phyloP scores from a whole-genome alignment of 1,140 invertebrate species.

The Pachypeltis micranthus region DNA sequence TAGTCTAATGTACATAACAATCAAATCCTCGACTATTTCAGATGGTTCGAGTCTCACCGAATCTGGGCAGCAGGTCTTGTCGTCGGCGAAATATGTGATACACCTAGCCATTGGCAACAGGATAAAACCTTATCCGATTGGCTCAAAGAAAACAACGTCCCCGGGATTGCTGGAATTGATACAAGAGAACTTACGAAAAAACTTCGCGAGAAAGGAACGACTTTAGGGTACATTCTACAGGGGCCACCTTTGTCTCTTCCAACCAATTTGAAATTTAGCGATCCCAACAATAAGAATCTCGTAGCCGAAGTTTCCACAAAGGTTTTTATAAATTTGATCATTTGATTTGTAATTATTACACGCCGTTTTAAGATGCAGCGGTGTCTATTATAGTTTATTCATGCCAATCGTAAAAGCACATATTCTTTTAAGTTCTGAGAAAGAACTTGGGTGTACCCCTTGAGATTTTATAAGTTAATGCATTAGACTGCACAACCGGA shows the following conservation, averaged over 20 bases:
- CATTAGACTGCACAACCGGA: too few species aligned
- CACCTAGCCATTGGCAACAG: conserved; percentile 82
- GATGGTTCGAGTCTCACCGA: conserved; percentile 80
- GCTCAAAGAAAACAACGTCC: conserved; percentile 65
- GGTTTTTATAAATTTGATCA: too few species aligned
- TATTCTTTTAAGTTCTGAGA: too few species aligned
- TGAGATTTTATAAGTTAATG: too few species aligned
- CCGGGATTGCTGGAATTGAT: conserved; percentile 83
- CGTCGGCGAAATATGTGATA: conserved; percentile 76
- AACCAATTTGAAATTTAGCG: conserved; percentile 38
- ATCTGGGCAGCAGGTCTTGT: conserved; percentile 91
- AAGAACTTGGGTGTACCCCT: too few species aligned
- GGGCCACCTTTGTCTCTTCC: conserved; percentile 36
- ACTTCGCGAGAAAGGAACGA: conserved; percentile 69
- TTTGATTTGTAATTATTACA: too few species aligned
- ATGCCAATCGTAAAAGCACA: too few species aligned
- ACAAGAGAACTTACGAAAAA: conserved; percentile 79
- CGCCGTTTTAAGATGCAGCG: too few species aligned
- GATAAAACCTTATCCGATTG: conserved; percentile 66
- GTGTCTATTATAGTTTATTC: too few species aligned
- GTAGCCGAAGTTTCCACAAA: conserved; percentile 82
- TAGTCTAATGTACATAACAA: too few species aligned
- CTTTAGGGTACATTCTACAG: conserved; percentile 66
- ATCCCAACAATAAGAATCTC: conserved; percentile 82
- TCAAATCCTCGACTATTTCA: conserved; percentile 36